Percentiles rank a stretch among this genome's conserved stretches.
Conservation (phyloP, 2,113 vertebrate genomes). For the Chionis minor region DNA sequence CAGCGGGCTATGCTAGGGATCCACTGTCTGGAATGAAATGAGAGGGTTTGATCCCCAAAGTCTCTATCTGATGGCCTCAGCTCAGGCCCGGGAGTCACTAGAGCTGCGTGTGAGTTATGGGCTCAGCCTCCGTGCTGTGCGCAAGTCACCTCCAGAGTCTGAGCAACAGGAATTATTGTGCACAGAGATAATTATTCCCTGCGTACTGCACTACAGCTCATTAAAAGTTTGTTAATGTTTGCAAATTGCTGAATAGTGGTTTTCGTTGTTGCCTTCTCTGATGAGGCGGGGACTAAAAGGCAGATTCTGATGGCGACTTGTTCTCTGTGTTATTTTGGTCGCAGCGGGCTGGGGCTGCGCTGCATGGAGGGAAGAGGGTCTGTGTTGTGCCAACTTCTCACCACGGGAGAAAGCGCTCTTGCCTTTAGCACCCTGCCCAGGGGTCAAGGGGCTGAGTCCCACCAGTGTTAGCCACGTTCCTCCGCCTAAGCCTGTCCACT, state of each 20-base stretch:
- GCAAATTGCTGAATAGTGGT: conserved; percentile 35
- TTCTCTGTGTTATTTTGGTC: not conserved
- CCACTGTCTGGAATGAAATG: not conserved
- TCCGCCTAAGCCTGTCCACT: not conserved
- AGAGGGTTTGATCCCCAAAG: not conserved
- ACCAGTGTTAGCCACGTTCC: not conserved
- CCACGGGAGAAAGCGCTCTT: rapidly evolving
- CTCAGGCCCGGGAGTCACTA: not conserved
- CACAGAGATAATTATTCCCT: conserved; percentile 48
- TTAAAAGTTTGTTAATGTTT: conserved; percentile 64
- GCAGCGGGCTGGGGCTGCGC: not conserved
- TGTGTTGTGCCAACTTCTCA: not conserved
- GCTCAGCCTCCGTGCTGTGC: not conserved
- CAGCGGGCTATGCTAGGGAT: not conserved
- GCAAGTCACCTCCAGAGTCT: not conserved
- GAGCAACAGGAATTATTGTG: conserved; percentile 43
- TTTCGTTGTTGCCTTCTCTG: conserved; percentile 14
- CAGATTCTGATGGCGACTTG: not conserved
- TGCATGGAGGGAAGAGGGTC: not conserved
- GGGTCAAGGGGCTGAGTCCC: not conserved
- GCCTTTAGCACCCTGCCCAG: not conserved
- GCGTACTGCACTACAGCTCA: conserved; percentile 45
- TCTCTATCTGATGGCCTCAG: not conserved
- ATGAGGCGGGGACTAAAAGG: not conserved
- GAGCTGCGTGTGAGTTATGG: not conserved